phyloP scores from a whole-genome alignment of 2,888 invertebrate genomes.

The Anthoptus insignis region DNA sequence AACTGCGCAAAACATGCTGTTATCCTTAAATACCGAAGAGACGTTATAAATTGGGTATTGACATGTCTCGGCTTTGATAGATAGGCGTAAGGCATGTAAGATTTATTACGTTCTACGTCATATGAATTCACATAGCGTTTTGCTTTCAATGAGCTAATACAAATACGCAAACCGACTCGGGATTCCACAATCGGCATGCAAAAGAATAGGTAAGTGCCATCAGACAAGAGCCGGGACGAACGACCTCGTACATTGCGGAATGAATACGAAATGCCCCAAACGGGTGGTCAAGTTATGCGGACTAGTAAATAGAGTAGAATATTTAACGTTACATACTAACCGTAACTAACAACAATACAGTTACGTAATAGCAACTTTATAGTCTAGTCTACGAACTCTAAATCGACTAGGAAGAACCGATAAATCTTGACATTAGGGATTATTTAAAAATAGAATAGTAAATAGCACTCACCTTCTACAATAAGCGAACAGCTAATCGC shows the following conservation, averaged over 20 bases:
- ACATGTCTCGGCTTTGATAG: constrained; percentile 3
- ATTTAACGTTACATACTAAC: not conserved
- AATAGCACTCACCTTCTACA: no score
- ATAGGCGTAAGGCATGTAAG: constrained; percentile 14
- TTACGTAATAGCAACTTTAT: not conserved
- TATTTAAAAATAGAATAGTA: no score
- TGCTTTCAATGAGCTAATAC: constrained; percentile 77
- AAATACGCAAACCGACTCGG: constrained; percentile 71
- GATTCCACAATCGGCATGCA: constrained; percentile 67
- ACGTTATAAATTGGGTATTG: constrained; percentile 14
- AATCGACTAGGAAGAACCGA: no score
- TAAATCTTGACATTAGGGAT: no score
- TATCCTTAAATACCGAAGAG: not conserved
- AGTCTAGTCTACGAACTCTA: no score
- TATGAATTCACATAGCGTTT: constrained; percentile 54
- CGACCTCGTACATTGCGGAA: constrained; percentile 76
- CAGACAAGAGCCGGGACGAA: constrained; percentile 83
- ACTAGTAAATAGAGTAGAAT: constrained; percentile 23
- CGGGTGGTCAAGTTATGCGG: constrained; percentile 57
- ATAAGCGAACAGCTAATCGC: no score
- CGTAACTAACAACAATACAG: not conserved
- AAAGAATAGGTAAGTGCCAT: constrained; percentile 71
- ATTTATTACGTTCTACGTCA: constrained; percentile 26
- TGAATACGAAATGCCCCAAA: constrained; percentile 75
- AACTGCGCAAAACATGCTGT: not conserved